Percentiles rank a stretch among this genome's conserved stretches.
Evolutionary conservation across 1,140 invertebrate genomes (phyloP).

Genomic region (Geopemphigus sp.): DNA sequence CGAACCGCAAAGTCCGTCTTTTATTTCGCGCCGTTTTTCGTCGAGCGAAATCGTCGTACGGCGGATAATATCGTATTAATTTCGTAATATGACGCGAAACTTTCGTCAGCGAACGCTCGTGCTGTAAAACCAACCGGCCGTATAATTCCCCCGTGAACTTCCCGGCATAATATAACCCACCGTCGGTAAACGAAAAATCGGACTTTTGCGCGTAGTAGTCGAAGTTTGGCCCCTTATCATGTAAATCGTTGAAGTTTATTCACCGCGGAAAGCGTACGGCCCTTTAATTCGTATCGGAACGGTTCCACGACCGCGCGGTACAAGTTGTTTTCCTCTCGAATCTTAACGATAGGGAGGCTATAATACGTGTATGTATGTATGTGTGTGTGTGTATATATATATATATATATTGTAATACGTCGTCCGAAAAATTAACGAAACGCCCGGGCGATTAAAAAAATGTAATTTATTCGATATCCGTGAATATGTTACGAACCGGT

Average conservation of each 20-base stretch:
- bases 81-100: not conserved
- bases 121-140: not conserved
- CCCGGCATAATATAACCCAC: not conserved
- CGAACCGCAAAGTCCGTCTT: too few relatives aligned
- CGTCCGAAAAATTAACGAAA: not conserved
- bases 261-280: not conserved
- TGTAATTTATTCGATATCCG: not conserved
- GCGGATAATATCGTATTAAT: not conserved
- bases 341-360: too few relatives aligned
- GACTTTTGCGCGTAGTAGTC: not conserved
- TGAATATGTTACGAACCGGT: too few relatives aligned
- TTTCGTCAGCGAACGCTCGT: not conserved
- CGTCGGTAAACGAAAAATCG: not conserved
- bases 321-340: too few relatives aligned
- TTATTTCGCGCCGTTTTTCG: not conserved
- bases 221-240: slow-evolving; percentile 10
- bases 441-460: not conserved
- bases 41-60: not conserved
- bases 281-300: not conserved
- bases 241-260: slow-evolving; percentile 9
- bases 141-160: not conserved
- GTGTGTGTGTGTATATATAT: too few relatives aligned
- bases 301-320: too few relatives aligned
- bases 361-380: too few relatives aligned
- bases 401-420: too few relatives aligned